These are phyloP conservation scores for Smittia aterrima DNA, from an alignment of 2,888 invertebrate genomes.

Conservation along the genomic window DNA sequence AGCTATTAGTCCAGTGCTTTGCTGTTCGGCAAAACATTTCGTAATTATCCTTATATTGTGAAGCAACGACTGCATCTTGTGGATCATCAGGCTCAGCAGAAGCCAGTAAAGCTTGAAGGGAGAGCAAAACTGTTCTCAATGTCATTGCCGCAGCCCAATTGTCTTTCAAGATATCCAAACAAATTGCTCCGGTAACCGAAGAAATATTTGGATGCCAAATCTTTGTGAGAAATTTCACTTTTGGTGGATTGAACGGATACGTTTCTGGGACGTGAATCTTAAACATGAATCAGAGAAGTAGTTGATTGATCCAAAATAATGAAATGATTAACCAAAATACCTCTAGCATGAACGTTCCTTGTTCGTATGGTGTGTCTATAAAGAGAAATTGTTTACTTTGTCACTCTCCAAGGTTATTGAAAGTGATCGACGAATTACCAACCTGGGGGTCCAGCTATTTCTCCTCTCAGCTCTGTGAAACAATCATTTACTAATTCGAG, in stretches of 20 bases:
- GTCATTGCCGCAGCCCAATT: slow-evolving; percentile 99
- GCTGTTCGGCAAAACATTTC: slow-evolving; percentile 89
- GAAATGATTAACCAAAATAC: too few relatives aligned
- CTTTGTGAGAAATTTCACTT: slow-evolving; percentile 85
- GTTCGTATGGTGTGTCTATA: slow-evolving; percentile 89
- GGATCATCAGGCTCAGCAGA: slow-evolving; percentile 93
- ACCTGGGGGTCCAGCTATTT: slow-evolving; percentile 94
- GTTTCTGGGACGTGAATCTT: slow-evolving; percentile 98
- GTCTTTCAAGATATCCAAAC: slow-evolving; percentile 97
- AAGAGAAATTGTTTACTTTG: not conserved
- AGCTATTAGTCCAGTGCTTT: slow-evolving; percentile 91
- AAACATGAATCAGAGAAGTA: slow-evolving; percentile 63
- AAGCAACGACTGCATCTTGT: slow-evolving; percentile 95
- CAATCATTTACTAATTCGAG: slow-evolving; percentile 87
- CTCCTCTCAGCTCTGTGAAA: slow-evolving; percentile 88
- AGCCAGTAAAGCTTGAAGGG: slow-evolving; percentile 90
- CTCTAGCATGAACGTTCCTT: slow-evolving; percentile 89
- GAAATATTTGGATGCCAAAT: slow-evolving; percentile 99
- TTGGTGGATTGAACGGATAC: slow-evolving; percentile 99
- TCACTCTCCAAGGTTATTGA: not conserved
- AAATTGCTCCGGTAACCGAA: slow-evolving; percentile 96
- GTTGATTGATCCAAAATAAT: not conserved
- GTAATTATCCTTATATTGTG: slow-evolving; percentile 88
- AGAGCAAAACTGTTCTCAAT: slow-evolving; percentile 89
- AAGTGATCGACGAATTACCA: not conserved